Base-by-base conservation (phyloP, 2,113 vertebrate genomes). In the Coptodon rendalli region DNA sequence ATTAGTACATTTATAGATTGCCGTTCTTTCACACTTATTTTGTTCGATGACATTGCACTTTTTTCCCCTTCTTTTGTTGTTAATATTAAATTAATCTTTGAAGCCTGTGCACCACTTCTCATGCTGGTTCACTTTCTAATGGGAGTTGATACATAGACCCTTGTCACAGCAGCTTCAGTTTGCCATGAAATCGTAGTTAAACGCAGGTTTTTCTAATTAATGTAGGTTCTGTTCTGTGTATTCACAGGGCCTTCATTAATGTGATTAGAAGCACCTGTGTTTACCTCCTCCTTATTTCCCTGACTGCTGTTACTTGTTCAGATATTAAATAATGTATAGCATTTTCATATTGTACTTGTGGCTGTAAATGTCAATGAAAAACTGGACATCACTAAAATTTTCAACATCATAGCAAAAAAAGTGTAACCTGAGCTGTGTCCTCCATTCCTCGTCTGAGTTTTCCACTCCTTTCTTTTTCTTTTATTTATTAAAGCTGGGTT, bases 371-470 rank as follows among this genome's bases (percentile, higher is more conserved):
- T 29, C 12, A 40, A 2, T 22, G 9, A 9, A 61, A 76, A 45
- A 76, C 22, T 16, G 9, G 24, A 50, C 14, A 50, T 50, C 24
- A 29, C 16, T 50, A 50, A 5, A 6, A 59, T 59, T 43, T 43
- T 40, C 10, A 57, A 24, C 34, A 82, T 59, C 14, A 31, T 17
- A 84, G 24, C 2, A 40, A 78, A 52, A 76, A 3, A 34, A 82
- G 27, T 80, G 13, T 40, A 2, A 56, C 88, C 80, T 89, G 88
- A 90, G 27, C 56, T 89, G 91, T 87, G 59, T 61, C 22, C 79
- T 83, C 34, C n/a, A 50, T 5, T 71, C 22, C 14, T 80, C 2
- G 7, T 81, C n/a, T 66, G 6, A 31, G n/a, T n/a, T 50, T 66
- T 57, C 6, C 3, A 0, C 31, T 66, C 61, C 80, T 87, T 73